These are phyloP conservation scores for Acanthisitta chloris DNA, from an alignment of 2,113 vertebrate genomes.

Conservation along the genomic window DNA sequence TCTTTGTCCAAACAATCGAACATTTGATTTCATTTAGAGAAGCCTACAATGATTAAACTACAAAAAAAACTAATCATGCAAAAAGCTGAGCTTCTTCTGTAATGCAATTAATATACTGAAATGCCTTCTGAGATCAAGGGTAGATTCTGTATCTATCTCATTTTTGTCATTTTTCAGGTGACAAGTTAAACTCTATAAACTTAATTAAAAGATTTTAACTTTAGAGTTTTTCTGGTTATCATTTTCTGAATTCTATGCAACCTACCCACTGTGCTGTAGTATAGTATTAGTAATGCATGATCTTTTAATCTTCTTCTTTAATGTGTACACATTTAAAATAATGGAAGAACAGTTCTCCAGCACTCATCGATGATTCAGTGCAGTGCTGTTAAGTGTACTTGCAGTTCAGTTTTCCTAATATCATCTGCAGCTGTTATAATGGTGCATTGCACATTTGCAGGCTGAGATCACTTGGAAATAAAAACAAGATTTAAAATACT, in stretches of 20 bases:
- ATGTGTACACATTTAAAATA: not conserved
- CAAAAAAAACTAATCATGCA: not conserved
- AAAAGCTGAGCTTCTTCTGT: not conserved
- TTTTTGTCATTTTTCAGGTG: not conserved
- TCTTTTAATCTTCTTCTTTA: slow-evolving; percentile 4
- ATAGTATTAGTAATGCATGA: not conserved
- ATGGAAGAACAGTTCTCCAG: not conserved
- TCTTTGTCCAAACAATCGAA: not conserved
- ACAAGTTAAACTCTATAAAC: not conserved
- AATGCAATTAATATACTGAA: not conserved
- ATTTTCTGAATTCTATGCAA: not conserved
- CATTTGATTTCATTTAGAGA: not conserved
- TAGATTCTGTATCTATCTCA: not conserved
- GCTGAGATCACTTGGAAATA: slow-evolving; percentile 8
- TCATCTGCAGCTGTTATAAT: not conserved
- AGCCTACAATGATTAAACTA: not conserved
- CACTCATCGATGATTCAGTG: not conserved
- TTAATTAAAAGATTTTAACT: not conserved
- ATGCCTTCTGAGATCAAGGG: not conserved
- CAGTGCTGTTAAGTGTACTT: not conserved
- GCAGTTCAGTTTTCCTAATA: not conserved
- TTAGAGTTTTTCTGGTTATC: not conserved
- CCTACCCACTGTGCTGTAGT: not conserved
- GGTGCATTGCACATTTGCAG: not conserved
- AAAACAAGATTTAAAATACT: slow-evolving; percentile 20